These are phyloP conservation scores for Sarcophaga caerulescens DNA, from an alignment of 2,888 invertebrate genomes.

Conservation along the genomic window DNA sequence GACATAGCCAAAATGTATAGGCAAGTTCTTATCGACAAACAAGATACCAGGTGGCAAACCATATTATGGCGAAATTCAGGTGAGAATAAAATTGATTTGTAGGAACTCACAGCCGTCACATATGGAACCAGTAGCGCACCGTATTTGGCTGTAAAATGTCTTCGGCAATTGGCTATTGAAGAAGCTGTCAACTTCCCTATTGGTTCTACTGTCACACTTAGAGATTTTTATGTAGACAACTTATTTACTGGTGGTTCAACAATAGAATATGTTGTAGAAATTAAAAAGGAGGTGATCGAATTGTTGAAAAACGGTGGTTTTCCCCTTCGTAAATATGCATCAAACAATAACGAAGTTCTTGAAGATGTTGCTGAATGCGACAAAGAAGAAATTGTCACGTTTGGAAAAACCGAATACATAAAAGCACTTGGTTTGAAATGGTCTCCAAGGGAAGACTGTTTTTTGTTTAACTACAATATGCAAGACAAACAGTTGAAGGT, in stretches of 20 bases:
- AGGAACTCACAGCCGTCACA: slow-evolving; percentile 29
- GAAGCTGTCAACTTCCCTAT: slow-evolving; percentile 35
- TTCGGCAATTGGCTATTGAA: slow-evolving; percentile 15
- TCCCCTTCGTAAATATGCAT: slow-evolving; percentile 63
- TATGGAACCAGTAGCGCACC: slow-evolving; percentile 35
- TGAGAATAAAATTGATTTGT: background rate
- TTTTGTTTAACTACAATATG: slow-evolving; percentile 29
- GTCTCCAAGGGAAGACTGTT: slow-evolving; percentile 30
- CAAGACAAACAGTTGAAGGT: background rate
- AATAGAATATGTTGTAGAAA: slow-evolving; percentile 47
- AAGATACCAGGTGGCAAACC: slow-evolving; percentile 33
- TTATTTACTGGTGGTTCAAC: slow-evolving; percentile 58
- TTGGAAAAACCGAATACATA: slow-evolving; percentile 21
- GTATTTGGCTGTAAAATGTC: slow-evolving; percentile 19
- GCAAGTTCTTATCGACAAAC: slow-evolving; percentile 33
- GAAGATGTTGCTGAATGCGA: slow-evolving; percentile 28
- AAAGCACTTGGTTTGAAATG: slow-evolving; percentile 43
- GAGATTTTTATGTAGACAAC: slow-evolving; percentile 70
- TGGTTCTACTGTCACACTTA: slow-evolving; percentile 52
- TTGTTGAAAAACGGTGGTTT: slow-evolving; percentile 55
- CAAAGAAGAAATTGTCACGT: slow-evolving; percentile 2
- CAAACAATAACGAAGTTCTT: slow-evolving; percentile 38
- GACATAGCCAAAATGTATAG: slow-evolving; percentile 60
- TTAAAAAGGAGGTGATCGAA: slow-evolving; percentile 45
- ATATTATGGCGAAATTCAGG: slow-evolving; percentile 33